phyloP scores from a whole-genome alignment of 2,797 vertebrate genomes.

The Syndactyla subalaris region DNA sequence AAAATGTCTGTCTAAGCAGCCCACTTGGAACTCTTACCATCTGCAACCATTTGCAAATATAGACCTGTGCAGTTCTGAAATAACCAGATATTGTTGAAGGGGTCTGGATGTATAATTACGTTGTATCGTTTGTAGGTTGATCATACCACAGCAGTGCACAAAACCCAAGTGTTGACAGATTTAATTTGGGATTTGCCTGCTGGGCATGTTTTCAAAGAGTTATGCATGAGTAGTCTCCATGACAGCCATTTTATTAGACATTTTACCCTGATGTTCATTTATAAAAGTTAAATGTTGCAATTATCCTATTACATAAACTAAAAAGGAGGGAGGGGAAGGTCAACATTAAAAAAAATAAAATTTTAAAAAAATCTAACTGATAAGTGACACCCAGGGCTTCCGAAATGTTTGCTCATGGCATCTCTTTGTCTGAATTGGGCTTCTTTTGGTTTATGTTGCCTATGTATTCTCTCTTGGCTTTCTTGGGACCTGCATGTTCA shows the following conservation, averaged over 20 bases:
- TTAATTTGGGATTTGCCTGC: not conserved
- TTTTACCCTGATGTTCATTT: conserved; percentile 17
- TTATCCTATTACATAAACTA: conserved; percentile 17
- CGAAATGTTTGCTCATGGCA: not conserved
- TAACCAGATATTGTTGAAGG: not conserved
- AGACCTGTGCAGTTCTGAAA: not conserved
- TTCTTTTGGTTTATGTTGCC: not conserved
- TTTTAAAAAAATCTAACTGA: not conserved
- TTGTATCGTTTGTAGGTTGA: not conserved
- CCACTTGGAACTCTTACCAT: not conserved
- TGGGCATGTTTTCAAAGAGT: not conserved
- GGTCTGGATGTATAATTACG: not conserved
- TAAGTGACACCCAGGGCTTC: not conserved
- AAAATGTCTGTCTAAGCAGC: not conserved
- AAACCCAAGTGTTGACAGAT: conserved; percentile 13
- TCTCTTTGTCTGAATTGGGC: not conserved
- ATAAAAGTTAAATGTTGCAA: conserved; percentile 38
- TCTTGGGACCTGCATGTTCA: not conserved
- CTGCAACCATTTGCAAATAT: not conserved
- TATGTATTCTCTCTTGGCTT: not conserved
- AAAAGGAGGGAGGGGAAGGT: not conserved
- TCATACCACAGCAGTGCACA: not conserved
- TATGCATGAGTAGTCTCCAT: conserved; percentile 34
- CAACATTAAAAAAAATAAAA: not conserved
- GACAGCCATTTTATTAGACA: conserved; percentile 30